phyloP scores from a whole-genome alignment of 2,797 vertebrate species.

The Rhinophrynus dorsalis region DNA sequence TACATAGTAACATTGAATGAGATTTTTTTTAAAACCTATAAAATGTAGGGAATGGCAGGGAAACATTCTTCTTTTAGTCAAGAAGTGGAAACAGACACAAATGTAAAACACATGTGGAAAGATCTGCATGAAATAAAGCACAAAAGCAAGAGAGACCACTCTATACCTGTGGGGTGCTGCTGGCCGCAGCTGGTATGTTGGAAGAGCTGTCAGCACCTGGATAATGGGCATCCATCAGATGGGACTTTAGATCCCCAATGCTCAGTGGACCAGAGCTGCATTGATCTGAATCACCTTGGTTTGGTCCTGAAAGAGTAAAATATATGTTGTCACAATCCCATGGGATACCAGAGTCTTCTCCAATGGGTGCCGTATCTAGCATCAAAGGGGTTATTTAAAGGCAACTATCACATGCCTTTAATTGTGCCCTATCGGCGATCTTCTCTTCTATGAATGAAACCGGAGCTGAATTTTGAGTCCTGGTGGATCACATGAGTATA shows the following conservation, averaged over 20 bases:
- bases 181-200: slow-evolving; percentile 19
- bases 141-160: background rate
- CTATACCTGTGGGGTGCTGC: slow-evolving; percentile 62
- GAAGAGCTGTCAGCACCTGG: slow-evolving; percentile 47
- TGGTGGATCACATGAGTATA: too few relatives aligned
- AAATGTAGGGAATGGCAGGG: background rate
- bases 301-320: slow-evolving; percentile 51
- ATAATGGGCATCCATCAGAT: slow-evolving; percentile 46
- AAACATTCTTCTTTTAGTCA: slow-evolving; percentile 2
- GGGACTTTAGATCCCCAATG: slow-evolving; percentile 59
- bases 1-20: background rate
- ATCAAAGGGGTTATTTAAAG: too few relatives aligned
- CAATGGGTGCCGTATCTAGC: too few relatives aligned
- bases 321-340: too few relatives aligned
- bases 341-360: too few relatives aligned
- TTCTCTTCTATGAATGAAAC: too few relatives aligned
- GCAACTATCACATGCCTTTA: too few relatives aligned
- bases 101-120: slow-evolving; percentile 32
- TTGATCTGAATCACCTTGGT: slow-evolving; percentile 50
- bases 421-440: too few relatives aligned
- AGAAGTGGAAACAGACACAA: slow-evolving; percentile 12
- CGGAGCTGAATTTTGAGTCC: too few relatives aligned
- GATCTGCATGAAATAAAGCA: background rate
- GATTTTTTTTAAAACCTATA: slow-evolving; percentile 7
- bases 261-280: slow-evolving; percentile 62